These are phyloP conservation scores for Ia io DNA, from an alignment of 2,113 vertebrate genomes.

Conservation along the genomic window DNA sequence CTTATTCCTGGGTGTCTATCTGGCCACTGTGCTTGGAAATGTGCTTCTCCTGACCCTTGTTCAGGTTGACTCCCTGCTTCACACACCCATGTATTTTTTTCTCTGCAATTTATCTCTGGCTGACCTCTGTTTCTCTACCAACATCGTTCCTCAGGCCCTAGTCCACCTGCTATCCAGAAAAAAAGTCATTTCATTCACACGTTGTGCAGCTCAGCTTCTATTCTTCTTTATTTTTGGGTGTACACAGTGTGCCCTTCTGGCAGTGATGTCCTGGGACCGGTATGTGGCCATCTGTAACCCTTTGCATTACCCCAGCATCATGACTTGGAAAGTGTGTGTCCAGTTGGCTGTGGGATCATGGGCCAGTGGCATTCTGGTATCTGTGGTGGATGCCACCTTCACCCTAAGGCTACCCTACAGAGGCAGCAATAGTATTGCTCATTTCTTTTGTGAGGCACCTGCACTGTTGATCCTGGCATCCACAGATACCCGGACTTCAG, in stretches of 20 bases:
- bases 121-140: conserved; percentile 71
- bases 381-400: conserved; percentile 57
- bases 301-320: conserved; percentile 53
- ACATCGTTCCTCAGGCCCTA: conserved; percentile 70
- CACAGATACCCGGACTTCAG: conserved; percentile 35
- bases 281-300: conserved; percentile 64
- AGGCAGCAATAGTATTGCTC: conserved; percentile 59
- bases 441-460: conserved; percentile 75
- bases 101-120: conserved; percentile 68
- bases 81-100: conserved; percentile 74
- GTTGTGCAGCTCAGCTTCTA: conserved; percentile 61
- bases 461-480: conserved; percentile 57
- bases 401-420: conserved; percentile 57
- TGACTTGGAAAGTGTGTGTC: conserved; percentile 55
- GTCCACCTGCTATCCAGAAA: conserved; percentile 55
- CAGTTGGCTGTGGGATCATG: conserved; percentile 54
- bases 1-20: conserved; percentile 65
- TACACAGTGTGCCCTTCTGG: conserved; percentile 64
- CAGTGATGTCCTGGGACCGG: conserved; percentile 66
- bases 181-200: conserved; percentile 62
- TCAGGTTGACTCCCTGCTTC: conserved; percentile 45
- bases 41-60: conserved; percentile 66
- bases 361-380: conserved; percentile 53
- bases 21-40: conserved; percentile 70
- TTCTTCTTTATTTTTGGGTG: conserved; percentile 65